Conservation (phyloP, 37 sponge, comb jelly and placozoan genomes). For the Bolinopsis microptera region DNA sequence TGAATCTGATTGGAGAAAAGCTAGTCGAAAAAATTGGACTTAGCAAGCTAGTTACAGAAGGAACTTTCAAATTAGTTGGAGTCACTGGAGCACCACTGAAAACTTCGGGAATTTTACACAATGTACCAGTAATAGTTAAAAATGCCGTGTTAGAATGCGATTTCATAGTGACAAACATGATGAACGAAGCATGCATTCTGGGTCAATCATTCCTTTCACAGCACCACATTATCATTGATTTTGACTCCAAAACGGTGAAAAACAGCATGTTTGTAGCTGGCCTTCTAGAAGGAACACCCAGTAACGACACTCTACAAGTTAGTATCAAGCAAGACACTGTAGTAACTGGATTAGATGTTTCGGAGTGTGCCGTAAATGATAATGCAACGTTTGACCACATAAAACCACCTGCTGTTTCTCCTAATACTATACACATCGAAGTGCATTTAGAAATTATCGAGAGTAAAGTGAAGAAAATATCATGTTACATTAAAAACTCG, state of each 20-base stretch:
- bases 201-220: neutral
- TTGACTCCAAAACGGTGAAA: neutral
- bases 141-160: neutral
- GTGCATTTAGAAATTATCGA: neutral
- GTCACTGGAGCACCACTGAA: constrained; percentile 22
- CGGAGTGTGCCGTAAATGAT: neutral
- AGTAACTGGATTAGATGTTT: neutral
- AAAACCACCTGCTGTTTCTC: neutral
- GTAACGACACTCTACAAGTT: neutral
- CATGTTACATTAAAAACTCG: too few species aligned
- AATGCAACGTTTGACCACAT: too few species aligned
- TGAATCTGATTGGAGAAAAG: neutral
- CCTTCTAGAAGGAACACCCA: neutral
- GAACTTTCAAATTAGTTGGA: constrained; percentile 3
- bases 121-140: neutral
- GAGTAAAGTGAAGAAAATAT: neutral
- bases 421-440: neutral
- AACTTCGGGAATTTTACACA: neutral
- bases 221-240: neutral
- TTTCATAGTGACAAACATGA: constrained; percentile 11
- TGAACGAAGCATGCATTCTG: constrained; percentile 14
- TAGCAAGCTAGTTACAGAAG: neutral
- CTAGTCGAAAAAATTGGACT: neutral
- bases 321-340: neutral
- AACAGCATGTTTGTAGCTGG: neutral